phyloP scores from a whole-genome alignment of 1,140 invertebrate genomes.

The Venustaconcha ellipsiformis region DNA sequence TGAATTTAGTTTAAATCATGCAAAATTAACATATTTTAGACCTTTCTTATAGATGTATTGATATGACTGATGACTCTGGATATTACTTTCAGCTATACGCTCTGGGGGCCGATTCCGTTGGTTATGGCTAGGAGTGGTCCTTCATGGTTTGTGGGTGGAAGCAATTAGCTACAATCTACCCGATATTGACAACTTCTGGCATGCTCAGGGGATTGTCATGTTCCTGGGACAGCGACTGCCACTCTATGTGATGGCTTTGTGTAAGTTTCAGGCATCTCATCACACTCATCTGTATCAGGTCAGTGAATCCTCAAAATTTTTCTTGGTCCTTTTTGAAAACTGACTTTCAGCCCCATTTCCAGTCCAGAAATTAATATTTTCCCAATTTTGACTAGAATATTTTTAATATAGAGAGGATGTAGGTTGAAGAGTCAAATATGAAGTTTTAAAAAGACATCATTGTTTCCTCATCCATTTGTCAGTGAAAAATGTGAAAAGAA shows the following conservation, averaged over 20 bases:
- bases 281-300: background rate
- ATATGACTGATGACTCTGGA: too few species aligned
- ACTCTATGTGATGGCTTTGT: slow-evolving; percentile 79
- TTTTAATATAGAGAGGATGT: too few species aligned
- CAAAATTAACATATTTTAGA: too few species aligned
- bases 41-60: too few species aligned
- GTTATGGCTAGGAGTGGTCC: slow-evolving; percentile 77
- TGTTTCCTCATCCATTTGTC: too few species aligned
- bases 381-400: too few species aligned
- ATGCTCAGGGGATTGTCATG: slow-evolving; percentile 80
- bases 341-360: background rate
- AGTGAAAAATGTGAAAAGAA: too few species aligned
- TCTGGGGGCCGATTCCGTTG: slow-evolving; percentile 79
- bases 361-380: too few species aligned
- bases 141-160: slow-evolving; percentile 78
- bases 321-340: background rate
- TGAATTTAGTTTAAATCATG: too few species aligned
- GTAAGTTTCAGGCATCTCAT: slow-evolving; percentile 72
- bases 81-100: slow-evolving; percentile 72
- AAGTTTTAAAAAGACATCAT: too few species aligned
- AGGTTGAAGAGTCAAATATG: too few species aligned
- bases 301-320: background rate
- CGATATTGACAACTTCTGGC: slow-evolving; percentile 83
- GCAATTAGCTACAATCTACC: slow-evolving; percentile 74
- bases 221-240: slow-evolving; percentile 78